Evolutionary conservation across 2,797 vertebrate species (phyloP), one percentile per base, ranked within the genome.

Genomic region (Acrossocheilus fasciatus): DNA sequence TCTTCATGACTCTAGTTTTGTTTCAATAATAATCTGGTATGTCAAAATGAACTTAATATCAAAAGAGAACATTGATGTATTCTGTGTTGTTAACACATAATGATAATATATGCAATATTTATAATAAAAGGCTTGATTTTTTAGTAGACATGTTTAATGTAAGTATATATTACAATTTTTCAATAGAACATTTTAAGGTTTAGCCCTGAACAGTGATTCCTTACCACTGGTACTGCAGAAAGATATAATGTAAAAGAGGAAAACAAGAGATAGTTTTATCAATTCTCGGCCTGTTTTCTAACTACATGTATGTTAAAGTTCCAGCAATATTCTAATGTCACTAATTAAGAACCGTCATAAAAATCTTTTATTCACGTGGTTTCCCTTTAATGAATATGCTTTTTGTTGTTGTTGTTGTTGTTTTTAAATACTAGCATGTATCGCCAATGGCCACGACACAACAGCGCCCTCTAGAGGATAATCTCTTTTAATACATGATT

Each of bases 11-110:
- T 50, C 14, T 2, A 4, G 20, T 39, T 77, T 18, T 34, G 17
- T 80, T 64, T 30, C 20, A 59, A 57, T 57, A 77, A 41, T n/a
- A 34, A n/a, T 80, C 39, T 80, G 15, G 36, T 66, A 34, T 66
- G 18, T 66, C 5, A 36, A 57, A 57, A 77, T 77, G 9, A 15
- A 77, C 12, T 39, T 57, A 54, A 54, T 76, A 57, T 20, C 9
- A 70, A 41, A 41, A 70, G 4, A 70, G 41, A 20, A 41, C 4
- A 23, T 23, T 12, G 11, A 39, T 59, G 76, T 62, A n/a, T 43
- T 26, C 12, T 79, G 39, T 78, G 20, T 43, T 43, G 14, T 41
- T n/a, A 26, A 26, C 7, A 39, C 23, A 70, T 10, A 11, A 36
- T 45, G 15, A 26, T n/a, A 34, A 74, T 62, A 34, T 57, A 39